Conservation (phyloP, 2,888 invertebrate genomes). For the Amiota minor region DNA sequence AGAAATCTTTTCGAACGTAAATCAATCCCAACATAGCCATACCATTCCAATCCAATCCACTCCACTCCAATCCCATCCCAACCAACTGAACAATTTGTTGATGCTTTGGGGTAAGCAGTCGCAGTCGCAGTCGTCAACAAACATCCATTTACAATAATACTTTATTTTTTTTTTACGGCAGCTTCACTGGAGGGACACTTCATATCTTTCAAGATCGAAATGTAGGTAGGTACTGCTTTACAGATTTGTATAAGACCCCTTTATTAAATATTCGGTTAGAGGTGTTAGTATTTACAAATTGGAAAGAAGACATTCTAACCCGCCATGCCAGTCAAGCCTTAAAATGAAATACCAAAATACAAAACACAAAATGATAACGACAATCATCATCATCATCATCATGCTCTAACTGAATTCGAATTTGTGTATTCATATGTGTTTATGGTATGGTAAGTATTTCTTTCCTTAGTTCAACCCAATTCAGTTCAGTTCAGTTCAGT, state of each 20-base stretch:
- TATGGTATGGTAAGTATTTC: background rate
- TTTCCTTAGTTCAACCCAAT: background rate
- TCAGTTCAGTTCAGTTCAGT: no score
- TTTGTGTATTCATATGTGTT: background rate
- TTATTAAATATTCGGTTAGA: no score
- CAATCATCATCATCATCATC: slow-evolving; percentile 66
- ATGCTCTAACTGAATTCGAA: slow-evolving; percentile 21
- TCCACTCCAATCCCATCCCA: no score
- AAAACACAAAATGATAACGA: slow-evolving; percentile 64
- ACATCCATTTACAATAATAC: no score
- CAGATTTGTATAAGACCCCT: no score
- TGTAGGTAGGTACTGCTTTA: no score
- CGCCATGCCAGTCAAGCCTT: background rate
- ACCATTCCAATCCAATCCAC: slow-evolving; percentile 9
- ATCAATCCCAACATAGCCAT: slow-evolving; percentile 70
- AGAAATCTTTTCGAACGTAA: slow-evolving; percentile 74
- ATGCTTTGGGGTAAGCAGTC: no score
- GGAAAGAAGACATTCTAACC: no score
- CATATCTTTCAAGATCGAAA: background rate
- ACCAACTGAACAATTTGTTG: no score
- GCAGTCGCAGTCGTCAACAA: no score
- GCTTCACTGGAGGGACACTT: background rate
- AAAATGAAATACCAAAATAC: slow-evolving; percentile 33
- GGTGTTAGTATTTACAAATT: no score
- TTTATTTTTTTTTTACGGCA: background rate